These are phyloP conservation scores for Trogon surrucura DNA, from an alignment of 2,113 vertebrate genomes.

Conservation along the genomic window DNA sequence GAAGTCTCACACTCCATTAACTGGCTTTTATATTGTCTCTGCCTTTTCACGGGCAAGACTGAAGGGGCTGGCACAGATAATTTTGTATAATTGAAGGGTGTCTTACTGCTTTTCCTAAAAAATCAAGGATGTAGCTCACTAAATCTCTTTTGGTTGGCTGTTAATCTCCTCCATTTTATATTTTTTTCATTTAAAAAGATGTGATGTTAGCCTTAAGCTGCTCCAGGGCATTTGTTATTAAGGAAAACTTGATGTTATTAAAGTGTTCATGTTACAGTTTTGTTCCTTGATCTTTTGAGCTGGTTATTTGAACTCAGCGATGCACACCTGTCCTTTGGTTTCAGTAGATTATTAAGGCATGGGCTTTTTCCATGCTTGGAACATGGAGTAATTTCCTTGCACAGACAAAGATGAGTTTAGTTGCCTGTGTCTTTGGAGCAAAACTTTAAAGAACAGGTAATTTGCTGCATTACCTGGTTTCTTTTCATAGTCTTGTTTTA, in stretches of 20 bases:
- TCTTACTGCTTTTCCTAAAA: constrained; percentile 5
- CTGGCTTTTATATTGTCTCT: neutral
- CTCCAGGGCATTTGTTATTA: constrained; percentile 31
- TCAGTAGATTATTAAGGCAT: constrained; percentile 17
- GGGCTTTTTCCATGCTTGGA: neutral
- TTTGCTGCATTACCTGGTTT: neutral
- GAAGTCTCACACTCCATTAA: neutral
- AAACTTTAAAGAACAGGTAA: neutral
- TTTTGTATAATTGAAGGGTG: neutral
- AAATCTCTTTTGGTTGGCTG: neutral
- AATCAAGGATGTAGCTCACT: neutral
- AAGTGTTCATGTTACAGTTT: neutral
- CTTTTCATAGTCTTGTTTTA: neutral
- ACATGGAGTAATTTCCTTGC: neutral
- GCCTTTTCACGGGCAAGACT: neutral
- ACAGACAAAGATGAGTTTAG: neutral
- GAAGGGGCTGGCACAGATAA: neutral
- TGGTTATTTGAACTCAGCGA: neutral
- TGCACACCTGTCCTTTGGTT: constrained; percentile 54
- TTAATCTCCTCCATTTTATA: no score
- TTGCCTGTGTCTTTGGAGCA: neutral
- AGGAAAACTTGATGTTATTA: constrained; percentile 6
- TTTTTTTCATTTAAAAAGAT: no score
- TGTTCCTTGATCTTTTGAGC: constrained; percentile 38
- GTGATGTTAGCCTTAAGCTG: neutral